Base-by-base conservation (phyloP, 64 coral and sea anemone species). In the Stichodactyla mertensii region DNA sequence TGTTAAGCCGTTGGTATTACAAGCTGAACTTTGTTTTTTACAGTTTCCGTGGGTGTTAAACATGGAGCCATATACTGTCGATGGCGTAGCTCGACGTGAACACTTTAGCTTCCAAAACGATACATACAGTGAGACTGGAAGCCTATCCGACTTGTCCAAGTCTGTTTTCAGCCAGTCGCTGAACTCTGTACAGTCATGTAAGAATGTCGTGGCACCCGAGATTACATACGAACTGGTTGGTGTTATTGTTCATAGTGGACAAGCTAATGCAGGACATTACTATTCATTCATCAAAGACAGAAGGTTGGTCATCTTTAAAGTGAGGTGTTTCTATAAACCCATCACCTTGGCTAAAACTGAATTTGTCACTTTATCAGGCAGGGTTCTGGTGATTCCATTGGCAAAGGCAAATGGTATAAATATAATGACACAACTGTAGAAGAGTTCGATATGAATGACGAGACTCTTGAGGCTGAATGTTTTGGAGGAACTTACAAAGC, bases 401-500 rank as follows among this genome's bases (percentile, higher is more conserved):
- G 20, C 19, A 95, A 90, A 57, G 79, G 86, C 56, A 92, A 77
- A 74, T 96, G 94, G 94, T 96, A 80, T 78, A 96, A 96, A 87
- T 96, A 89, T 52, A 96, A 96, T 77, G 94, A 96, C 27, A 85
- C 36, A 27, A 52, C 87, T 19, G 94, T 96, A 3, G 94, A 96
- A 82, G 87, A 92, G 16, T 96, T 92, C 56, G 80, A 89, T 20
- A 96, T 96, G 94, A 92, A 92, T 54, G 91, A 92, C 26, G 94
- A 89, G 57, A 85, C 83, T 6, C 79, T 96, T 31, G 94, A 96
- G 54, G 94, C 94, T 23, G 90, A 96, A 22, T 96, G 94, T 90
- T 96, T 96, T 92, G 94, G 94, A 52, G 94, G 94, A 52, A 96
- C 94, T 10, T 96, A 96, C 61, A 96, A 96, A 67, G 94, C 94